phyloP scores from a whole-genome alignment of 2,113 vertebrate genomes.

The Mungos mungo region DNA sequence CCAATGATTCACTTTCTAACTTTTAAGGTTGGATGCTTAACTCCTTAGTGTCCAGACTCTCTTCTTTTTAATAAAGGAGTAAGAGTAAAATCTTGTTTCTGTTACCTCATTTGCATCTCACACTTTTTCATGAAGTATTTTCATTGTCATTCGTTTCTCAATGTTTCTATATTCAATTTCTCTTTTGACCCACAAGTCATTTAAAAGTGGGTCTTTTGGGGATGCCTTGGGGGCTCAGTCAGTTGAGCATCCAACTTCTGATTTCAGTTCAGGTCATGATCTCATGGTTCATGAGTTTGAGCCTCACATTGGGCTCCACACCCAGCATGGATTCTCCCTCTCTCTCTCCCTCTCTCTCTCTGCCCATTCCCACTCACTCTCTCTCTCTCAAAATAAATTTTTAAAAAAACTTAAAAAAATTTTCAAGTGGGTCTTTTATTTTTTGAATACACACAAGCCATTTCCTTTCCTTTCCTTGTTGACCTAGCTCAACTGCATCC shows the following conservation, averaged over 20 bases:
- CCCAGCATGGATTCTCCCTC: too few relatives aligned
- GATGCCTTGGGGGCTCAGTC: too few relatives aligned
- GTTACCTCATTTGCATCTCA: conserved; percentile 40
- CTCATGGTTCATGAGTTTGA: too few relatives aligned
- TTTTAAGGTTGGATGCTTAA: not conserved
- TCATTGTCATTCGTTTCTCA: not conserved
- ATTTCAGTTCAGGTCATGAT: too few relatives aligned
- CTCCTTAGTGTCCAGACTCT: not conserved
- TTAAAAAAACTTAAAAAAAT: too few relatives aligned
- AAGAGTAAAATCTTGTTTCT: not conserved
- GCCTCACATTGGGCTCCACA: too few relatives aligned
- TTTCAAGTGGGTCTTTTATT: not conserved
- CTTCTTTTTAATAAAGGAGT: not conserved
- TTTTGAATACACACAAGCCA: fast-evolving
- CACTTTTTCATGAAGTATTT: conserved; percentile 35
- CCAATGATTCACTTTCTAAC: not conserved
- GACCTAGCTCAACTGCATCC: too few relatives aligned
- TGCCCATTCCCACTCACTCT: too few relatives aligned
- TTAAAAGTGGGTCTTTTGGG: not conserved
- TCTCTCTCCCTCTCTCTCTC: too few relatives aligned
- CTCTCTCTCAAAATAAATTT: too few relatives aligned
- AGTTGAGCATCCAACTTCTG: too few relatives aligned
- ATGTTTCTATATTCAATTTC: not conserved
- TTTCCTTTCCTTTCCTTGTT: not conserved
- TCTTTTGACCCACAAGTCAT: not conserved